These are phyloP conservation scores for Candoia aspera DNA, from an alignment of 2,113 vertebrate genomes.

Conservation along the genomic window DNA sequence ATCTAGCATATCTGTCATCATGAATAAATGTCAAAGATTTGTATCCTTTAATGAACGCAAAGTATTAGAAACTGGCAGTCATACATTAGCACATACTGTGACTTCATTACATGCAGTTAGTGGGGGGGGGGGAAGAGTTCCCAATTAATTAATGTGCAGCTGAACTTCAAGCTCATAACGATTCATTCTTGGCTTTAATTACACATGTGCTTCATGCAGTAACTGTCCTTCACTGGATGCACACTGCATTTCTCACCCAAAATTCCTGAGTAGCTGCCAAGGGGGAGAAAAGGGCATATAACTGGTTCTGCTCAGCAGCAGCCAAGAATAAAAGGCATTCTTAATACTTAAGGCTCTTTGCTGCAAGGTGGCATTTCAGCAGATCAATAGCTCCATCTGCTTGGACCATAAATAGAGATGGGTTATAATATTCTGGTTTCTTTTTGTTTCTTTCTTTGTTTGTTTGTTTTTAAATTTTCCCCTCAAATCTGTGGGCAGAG, in stretches of 20 bases:
- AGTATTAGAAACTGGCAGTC: neutral
- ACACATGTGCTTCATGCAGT: neutral
- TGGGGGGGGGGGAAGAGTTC: neutral
- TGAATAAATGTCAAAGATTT: neutral
- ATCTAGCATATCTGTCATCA: neutral
- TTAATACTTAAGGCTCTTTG: neutral
- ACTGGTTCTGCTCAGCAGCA: neutral
- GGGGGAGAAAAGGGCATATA: neutral
- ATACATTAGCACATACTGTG: neutral
- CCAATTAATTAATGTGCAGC: constrained; percentile 7
- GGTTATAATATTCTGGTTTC: neutral
- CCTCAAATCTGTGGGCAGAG: neutral
- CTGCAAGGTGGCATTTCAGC: neutral
- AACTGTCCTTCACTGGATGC: neutral
- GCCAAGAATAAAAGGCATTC: neutral
- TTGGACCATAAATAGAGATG: neutral
- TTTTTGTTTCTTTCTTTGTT: neutral
- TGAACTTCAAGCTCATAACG: neutral
- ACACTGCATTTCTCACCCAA: neutral
- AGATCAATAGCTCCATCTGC: neutral
- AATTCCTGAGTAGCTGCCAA: neutral
- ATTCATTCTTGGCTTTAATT: constrained; percentile 16
- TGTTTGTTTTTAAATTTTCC: neutral
- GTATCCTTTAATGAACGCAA: neutral
- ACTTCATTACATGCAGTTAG: constrained; percentile 1